Percentiles rank a stretch among this genome's conserved stretches.
Conservation (phyloP, 2,888 invertebrate species). For the Dasypogon diadema region DNA sequence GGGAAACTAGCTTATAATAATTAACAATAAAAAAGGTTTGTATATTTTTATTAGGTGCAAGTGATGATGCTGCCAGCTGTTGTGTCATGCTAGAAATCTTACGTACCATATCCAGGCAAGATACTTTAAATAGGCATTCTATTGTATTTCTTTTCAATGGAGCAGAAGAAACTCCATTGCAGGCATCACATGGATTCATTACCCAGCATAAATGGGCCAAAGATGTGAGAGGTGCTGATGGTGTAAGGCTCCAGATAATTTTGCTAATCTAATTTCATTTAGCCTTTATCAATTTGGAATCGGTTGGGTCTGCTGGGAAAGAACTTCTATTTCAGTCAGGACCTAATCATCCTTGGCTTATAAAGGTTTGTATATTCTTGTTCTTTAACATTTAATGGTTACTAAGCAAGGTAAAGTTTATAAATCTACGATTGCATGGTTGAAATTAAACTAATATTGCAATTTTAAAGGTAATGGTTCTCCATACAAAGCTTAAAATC, state of each 20-base stretch:
- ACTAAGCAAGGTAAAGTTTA: too few relatives aligned
- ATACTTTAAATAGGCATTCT: conserved; percentile 70
- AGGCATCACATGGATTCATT: conserved; percentile 90
- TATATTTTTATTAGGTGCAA: conserved; percentile 60
- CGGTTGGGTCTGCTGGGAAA: conserved; percentile 89
- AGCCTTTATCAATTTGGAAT: conserved; percentile 89
- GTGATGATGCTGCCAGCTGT: conserved; percentile 69
- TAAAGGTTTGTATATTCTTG: conserved; percentile 68
- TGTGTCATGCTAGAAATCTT: conserved; percentile 78
- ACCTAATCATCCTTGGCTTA: conserved; percentile 78
- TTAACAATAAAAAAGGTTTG: background rate
- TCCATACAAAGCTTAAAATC: too few relatives aligned
- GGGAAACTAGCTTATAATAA: background rate
- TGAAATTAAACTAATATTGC: too few relatives aligned
- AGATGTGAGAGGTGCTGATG: conserved; percentile 68
- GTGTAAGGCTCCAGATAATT: background rate
- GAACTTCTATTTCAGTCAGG: conserved; percentile 90
- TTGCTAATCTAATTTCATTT: background rate
- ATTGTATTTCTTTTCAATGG: conserved; percentile 81
- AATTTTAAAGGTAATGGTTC: too few relatives aligned
- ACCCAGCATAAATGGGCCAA: conserved; percentile 88
- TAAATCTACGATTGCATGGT: too few relatives aligned
- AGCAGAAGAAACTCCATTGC: conserved; percentile 77
- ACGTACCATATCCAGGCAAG: conserved; percentile 70
- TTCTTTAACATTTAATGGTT: background rate